Base-by-base conservation (phyloP, 2,113 vertebrate species). In the Oncorhynchus gorbuscha region DNA sequence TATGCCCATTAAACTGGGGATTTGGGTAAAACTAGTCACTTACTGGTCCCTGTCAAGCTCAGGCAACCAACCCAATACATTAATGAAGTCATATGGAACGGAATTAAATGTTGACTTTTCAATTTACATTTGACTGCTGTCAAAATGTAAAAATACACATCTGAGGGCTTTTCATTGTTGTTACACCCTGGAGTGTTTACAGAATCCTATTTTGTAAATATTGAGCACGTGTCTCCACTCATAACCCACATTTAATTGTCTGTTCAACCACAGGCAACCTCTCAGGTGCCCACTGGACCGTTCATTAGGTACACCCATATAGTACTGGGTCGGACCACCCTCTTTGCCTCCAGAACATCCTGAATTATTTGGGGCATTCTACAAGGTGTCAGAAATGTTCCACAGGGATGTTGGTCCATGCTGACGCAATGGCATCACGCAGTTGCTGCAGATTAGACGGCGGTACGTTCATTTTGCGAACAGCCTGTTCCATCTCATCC, bases 61-160 rank as follows among this genome's bases (percentile, higher is more conserved):
- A n/a, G 67, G 30, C 67, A 69, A 69, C 26, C 11, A 67, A 69
- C 16, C 30, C 67, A 35, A 69, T 39, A 20, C 28, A 39, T 67
- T 24, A 67, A 67, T 32, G 30, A 69, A 69, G 65, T 67, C 64
- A 66, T 5, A 18, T 68, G 66, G 24, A 68, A 68, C 28, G 35
- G 12, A 69, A 35, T 16, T 35, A 69, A 39, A 69, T 69, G 67
- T 69, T 69, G 32, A 69, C 32, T 18, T 69, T 69, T 32, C 67
- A 69, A 45, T 69, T 67, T 67, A 30, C 65, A 18, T 22, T 67
- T 30, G 26, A 30, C 24, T 66, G 24, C 14, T 30, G 66, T 68
- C 16, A 28, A 68, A 68, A 68, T 14, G 32, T 69, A n/a, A 68
- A 69, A 69, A 69, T 6, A 67, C 24, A 69, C 13, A 35, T 39